phyloP scores from a whole-genome alignment of 2,113 vertebrate genomes.

The Phalacrocorax brasilianus region DNA sequence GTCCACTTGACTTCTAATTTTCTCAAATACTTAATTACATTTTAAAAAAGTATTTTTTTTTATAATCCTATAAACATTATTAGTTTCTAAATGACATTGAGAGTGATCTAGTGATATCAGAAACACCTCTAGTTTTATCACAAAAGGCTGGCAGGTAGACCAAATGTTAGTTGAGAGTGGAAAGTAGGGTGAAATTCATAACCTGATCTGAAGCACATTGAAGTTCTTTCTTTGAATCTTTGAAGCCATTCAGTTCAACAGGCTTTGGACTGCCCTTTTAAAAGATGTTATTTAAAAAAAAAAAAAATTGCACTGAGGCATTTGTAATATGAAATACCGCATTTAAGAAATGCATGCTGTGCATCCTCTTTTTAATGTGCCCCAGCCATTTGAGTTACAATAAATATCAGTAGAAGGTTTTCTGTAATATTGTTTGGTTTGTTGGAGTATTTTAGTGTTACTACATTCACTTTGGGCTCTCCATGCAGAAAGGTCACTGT shows the following conservation, averaged over 20 bases:
- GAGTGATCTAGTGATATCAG: not conserved
- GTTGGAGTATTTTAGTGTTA: not conserved
- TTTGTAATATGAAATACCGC: not conserved
- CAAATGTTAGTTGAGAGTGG: not conserved
- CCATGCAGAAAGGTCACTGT: not conserved
- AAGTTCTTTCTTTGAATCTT: not conserved
- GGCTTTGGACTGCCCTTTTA: not conserved
- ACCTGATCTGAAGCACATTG: not conserved
- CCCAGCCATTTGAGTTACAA: not conserved
- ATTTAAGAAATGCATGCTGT: not conserved
- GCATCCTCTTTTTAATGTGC: not conserved
- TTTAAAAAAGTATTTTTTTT: not conserved
- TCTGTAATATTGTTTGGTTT: not conserved
- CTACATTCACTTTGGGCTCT: not conserved
- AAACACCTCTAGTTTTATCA: not conserved
- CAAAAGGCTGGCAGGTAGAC: not conserved
- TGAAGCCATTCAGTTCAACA: not conserved
- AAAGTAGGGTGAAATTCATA: not conserved
- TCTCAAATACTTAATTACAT: not conserved
- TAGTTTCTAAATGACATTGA: not conserved
- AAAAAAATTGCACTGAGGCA: not conserved
- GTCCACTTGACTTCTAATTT: not conserved
- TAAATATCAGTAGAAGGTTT: not conserved
- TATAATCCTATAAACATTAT: not conserved
- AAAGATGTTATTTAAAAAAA: not conserved